Conservation (phyloP, 2,888 invertebrate species). For the Macrophya annulata region DNA sequence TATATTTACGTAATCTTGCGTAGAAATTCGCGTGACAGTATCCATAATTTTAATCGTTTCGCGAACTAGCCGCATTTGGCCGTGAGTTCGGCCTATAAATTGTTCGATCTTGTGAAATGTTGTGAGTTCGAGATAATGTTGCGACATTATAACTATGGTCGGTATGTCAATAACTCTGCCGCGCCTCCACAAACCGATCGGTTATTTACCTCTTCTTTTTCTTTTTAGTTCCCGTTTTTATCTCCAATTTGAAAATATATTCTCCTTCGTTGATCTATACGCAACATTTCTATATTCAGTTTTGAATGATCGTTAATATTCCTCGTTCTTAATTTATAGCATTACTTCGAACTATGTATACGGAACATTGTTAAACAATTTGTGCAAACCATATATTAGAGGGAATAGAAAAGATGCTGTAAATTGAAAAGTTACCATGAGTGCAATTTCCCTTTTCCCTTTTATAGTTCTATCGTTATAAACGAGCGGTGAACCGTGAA, state of each 20-base stretch:
- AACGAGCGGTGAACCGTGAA: slow-evolving; percentile 50
- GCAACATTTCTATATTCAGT: neutral
- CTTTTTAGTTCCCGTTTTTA: neutral
- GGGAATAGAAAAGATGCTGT: neutral
- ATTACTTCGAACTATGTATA: neutral
- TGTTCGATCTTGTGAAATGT: slow-evolving; percentile 58
- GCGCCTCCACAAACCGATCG: slow-evolving; percentile 52
- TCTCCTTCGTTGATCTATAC: neutral
- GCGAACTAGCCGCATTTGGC: neutral
- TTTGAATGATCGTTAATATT: neutral
- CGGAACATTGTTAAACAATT: neutral
- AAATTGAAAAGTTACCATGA: neutral
- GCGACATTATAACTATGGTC: slow-evolving; percentile 61
- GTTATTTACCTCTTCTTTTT: neutral
- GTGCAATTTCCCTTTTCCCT: slow-evolving; percentile 35
- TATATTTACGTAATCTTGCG: neutral
- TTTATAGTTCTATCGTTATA: slow-evolving; percentile 41
- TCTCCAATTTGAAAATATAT: neutral
- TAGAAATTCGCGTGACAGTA: neutral
- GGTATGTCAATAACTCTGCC: slow-evolving; percentile 61
- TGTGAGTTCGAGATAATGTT: slow-evolving; percentile 62
- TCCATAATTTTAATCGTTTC: slow-evolving; percentile 24
- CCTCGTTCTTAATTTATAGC: neutral
- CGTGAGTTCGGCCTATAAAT: slow-evolving; percentile 43
- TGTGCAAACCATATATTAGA: neutral